A percentile compares a stretch with the other conserved stretches of the same genome.
Evolutionary conservation across 2,113 vertebrate species (phyloP).

Genomic region (Mormyrus iriodes): DNA sequence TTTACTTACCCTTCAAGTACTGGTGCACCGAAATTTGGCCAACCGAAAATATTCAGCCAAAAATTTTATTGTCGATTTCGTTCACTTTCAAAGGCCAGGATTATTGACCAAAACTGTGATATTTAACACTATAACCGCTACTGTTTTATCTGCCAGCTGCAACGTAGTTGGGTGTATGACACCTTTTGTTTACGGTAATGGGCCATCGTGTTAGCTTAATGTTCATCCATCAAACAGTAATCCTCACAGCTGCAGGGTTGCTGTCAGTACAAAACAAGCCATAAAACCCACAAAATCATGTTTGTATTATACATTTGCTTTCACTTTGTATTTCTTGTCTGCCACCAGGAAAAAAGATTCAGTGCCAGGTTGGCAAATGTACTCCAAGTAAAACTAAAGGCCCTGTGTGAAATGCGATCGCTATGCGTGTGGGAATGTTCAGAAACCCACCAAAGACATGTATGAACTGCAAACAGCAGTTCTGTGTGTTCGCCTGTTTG

Average conservation of each 20-base stretch:
- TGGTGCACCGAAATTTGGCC: not conserved
- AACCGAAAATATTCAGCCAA: not conserved
- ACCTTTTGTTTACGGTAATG: not conserved
- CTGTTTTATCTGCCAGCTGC: not conserved
- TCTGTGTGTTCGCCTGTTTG: too few species aligned
- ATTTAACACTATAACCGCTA: not conserved
- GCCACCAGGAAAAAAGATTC: not conserved
- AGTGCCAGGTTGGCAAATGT: not conserved
- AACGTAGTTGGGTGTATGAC: not conserved
- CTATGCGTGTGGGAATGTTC: not conserved
- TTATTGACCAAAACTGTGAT: not conserved
- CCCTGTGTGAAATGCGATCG: not conserved
- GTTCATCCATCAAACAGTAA: not conserved
- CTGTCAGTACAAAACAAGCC: not conserved
- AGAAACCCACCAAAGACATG: too few species aligned
- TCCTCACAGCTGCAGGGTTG: not conserved
- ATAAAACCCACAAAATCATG: not conserved
- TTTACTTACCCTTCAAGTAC: not conserved
- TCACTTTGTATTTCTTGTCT: not conserved
- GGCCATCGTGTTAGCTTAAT: not conserved
- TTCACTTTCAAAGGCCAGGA: not conserved
- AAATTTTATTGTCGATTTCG: not conserved
- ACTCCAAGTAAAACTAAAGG: too few species aligned
- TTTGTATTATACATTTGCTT: not conserved
- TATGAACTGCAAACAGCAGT: too few species aligned